Conservation (phyloP, 2,888 invertebrate species). For the Hyposoter dolosus region DNA sequence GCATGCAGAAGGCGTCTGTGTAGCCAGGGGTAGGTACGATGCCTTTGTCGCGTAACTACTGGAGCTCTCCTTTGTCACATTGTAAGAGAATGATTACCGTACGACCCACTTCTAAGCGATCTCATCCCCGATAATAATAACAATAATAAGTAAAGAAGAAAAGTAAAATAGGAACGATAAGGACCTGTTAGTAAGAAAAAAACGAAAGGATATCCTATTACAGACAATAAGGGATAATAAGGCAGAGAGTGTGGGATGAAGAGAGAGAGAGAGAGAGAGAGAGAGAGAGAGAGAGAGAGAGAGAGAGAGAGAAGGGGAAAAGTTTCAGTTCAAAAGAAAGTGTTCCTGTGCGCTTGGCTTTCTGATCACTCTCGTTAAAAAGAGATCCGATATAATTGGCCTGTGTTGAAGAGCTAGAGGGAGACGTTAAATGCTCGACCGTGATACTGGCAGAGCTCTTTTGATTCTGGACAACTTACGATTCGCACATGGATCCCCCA, state of each 20-base stretch:
- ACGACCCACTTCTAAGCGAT: constrained; percentile 61
- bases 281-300: neutral
- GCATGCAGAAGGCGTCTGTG: constrained; percentile 39
- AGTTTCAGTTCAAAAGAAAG: constrained; percentile 35
- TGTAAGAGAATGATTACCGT: constrained; percentile 66
- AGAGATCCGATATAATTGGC: constrained; percentile 36
- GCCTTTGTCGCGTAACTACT: constrained; percentile 64
- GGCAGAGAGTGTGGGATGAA: constrained; percentile 2
- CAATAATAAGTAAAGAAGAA: constrained; percentile 38
- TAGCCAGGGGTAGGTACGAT: constrained; percentile 22
- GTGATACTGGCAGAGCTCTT: constrained; percentile 21
- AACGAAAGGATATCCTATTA: constrained; percentile 29
- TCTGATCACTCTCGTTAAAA: constrained; percentile 33
- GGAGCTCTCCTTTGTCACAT: constrained; percentile 59
- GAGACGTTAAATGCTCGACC: neutral
- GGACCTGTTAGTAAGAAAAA: constrained; percentile 34
- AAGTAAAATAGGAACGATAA: constrained; percentile 49
- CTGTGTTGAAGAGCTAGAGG: constrained; percentile 5
- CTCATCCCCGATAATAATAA: constrained; percentile 58
- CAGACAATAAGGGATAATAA: constrained; percentile 44
- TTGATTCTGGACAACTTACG: constrained; percentile 20
- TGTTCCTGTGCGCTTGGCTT: constrained; percentile 2
- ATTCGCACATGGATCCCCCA: neutral
- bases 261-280: neutral
- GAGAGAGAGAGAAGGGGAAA: neutral